phyloP scores from a whole-genome alignment of 2,113 vertebrate genomes.

The Ceuthmochares aereus region DNA sequence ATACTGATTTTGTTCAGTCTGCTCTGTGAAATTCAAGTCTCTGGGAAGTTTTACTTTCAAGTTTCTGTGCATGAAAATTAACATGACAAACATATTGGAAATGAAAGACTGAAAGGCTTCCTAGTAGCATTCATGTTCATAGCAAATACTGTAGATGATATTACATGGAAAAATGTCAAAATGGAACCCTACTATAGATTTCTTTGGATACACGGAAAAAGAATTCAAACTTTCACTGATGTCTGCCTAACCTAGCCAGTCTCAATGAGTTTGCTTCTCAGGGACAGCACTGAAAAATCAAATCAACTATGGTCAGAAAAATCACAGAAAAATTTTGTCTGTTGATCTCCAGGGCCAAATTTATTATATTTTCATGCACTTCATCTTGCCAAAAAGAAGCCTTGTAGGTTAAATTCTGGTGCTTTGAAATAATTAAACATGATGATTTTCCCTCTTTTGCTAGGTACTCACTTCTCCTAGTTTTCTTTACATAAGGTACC shows the following conservation, averaged over 20 bases:
- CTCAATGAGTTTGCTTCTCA: neutral
- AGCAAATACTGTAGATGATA: neutral
- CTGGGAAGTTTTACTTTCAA: neutral
- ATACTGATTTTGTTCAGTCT: neutral
- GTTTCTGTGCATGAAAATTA: neutral
- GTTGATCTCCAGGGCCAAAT: neutral
- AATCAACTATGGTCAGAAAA: neutral
- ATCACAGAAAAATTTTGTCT: neutral
- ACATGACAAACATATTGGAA: neutral
- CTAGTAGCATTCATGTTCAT: neutral
- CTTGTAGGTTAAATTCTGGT: neutral
- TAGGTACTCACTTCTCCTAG: neutral
- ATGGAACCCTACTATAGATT: neutral
- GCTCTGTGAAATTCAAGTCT: neutral
- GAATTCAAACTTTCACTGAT: neutral
- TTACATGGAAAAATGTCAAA: neutral
- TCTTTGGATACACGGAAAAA: neutral
- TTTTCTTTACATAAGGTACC: neutral
- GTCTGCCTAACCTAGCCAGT: neutral
- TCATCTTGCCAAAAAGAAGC: neutral
- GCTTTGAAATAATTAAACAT: neutral
- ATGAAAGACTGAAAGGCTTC: neutral
- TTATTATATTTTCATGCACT: neutral
- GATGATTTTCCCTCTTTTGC: neutral
- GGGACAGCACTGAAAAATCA: neutral